Base-by-base conservation (phyloP, 1,140 invertebrate genomes). In the Drosophila parabipectinata region DNA sequence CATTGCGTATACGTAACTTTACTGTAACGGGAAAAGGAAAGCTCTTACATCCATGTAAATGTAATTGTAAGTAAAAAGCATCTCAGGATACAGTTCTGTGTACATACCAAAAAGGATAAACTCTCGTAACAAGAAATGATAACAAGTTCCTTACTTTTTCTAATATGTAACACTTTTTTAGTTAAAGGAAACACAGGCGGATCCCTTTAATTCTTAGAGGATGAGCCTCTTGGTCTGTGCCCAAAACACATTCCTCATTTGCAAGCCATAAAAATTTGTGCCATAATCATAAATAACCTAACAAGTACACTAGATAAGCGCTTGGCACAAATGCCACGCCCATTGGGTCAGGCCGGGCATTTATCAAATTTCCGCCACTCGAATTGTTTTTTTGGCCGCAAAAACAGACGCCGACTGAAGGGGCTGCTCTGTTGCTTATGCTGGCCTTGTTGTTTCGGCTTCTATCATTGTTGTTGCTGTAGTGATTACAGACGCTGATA, bases 251-350 rank as follows among this genome's bases (percentile, higher is more conserved):
- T 69, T 32, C 44, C 66, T 69, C 66, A 69, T 69, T 69, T 69
- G 66, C 66, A 68, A 57, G 51, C 66, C 66, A 69, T 69, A 50
- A 69, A 72, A 62, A 62, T 55, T 62, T 72, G 44, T 37, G 66
- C 21, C 69, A 73, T 77, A 80, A 73, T 73, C 62, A 84, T 84
- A 84, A 84, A 84, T 80, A 73, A 84, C 79, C 62, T 48, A 44
- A 62, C 67, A 77, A 72, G 67, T 80, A 56, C 72, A 73, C 54
- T 84, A 67, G 54, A 82, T 82, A 74, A 83, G 63, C 62, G 75
- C 58, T 60, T 60, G 56, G 37, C 68, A 37, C 34, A 18, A 44
- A 41, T 44, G 80, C 62, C 59, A 83, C 80, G 80, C 80, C 80
- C 81, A 85, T 58, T 62, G 66, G 79, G 68, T 84, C 74, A 80